phyloP scores from a whole-genome alignment of 2,888 invertebrate species.

The Ennomos quercinarius region DNA sequence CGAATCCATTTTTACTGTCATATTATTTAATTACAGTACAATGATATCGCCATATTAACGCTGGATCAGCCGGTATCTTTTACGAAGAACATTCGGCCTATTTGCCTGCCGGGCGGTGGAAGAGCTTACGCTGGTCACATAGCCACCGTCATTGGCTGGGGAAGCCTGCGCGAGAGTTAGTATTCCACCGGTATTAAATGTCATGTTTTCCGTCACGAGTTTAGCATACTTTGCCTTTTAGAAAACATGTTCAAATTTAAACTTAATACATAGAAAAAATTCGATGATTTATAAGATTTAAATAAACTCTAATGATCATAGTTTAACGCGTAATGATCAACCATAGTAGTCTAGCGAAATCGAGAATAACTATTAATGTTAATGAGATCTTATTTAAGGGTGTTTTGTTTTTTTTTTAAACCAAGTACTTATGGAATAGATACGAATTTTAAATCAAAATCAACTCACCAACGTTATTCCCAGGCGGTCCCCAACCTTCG shows the following conservation, averaged over 20 bases:
- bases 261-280: too few relatives aligned
- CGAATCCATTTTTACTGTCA: not conserved
- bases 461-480: constrained; percentile 25
- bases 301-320: too few relatives aligned
- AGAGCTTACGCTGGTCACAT: constrained; percentile 88
- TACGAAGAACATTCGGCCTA: constrained; percentile 89
- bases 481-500: constrained; percentile 93
- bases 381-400: too few relatives aligned
- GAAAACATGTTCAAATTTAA: too few relatives aligned
- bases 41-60: constrained; percentile 93
- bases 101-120: constrained; percentile 89
- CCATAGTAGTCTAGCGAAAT: too few relatives aligned
- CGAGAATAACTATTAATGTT: too few relatives aligned
- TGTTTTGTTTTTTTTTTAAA: too few relatives aligned
- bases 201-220: too few relatives aligned
- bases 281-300: too few relatives aligned
- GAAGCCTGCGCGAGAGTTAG: constrained; percentile 92
- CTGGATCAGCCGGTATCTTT: constrained; percentile 91
- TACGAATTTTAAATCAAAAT: constrained; percentile 10
- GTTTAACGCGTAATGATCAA: too few relatives aligned
- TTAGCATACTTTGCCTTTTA: too few relatives aligned
- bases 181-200: constrained; percentile 26
- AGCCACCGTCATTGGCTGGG: constrained; percentile 96
- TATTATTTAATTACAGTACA: constrained; percentile 86
- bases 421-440: not conserved